Conservation (phyloP, 2,888 invertebrate genomes). For the Meiosimyza decipiens region DNA sequence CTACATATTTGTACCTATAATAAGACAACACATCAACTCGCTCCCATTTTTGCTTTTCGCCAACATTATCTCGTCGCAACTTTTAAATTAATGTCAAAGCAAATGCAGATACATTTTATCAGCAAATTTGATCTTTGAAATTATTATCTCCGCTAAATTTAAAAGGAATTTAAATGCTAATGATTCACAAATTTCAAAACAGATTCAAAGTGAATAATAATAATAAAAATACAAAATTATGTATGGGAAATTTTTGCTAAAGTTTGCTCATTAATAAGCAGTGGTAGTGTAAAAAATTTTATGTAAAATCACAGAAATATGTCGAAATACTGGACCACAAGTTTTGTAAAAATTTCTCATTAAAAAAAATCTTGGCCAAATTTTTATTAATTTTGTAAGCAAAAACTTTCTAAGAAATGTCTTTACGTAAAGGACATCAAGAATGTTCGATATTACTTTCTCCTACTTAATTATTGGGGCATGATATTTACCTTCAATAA, state of each 20-base stretch:
- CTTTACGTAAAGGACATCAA: background rate
- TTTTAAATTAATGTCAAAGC: constrained; percentile 39
- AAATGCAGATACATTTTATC: constrained; percentile 41
- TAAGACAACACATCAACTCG: too few relatives aligned
- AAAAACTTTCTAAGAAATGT: background rate
- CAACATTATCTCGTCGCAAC: background rate
- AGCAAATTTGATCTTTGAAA: constrained; percentile 44
- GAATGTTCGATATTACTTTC: too few relatives aligned
- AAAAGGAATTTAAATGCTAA: constrained; percentile 5
- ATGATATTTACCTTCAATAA: too few relatives aligned
- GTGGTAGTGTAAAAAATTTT: too few relatives aligned
- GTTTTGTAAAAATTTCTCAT: background rate
- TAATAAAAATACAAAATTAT: too few relatives aligned
- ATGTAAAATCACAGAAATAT: too few relatives aligned
- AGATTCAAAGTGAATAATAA: background rate
- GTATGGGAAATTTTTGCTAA: too few relatives aligned
- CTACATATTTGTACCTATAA: too few relatives aligned
- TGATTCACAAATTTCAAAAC: constrained; percentile 13
- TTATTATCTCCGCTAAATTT: constrained; percentile 42
- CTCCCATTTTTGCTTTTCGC: too few relatives aligned
- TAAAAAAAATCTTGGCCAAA: background rate
- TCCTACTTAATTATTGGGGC: too few relatives aligned
- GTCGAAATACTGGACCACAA: background rate
- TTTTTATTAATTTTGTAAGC: background rate
- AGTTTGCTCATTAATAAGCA: too few relatives aligned